These are phyloP conservation scores for Volucella zonaria DNA, from an alignment of 2,888 invertebrate genomes.

Conservation along the genomic window DNA sequence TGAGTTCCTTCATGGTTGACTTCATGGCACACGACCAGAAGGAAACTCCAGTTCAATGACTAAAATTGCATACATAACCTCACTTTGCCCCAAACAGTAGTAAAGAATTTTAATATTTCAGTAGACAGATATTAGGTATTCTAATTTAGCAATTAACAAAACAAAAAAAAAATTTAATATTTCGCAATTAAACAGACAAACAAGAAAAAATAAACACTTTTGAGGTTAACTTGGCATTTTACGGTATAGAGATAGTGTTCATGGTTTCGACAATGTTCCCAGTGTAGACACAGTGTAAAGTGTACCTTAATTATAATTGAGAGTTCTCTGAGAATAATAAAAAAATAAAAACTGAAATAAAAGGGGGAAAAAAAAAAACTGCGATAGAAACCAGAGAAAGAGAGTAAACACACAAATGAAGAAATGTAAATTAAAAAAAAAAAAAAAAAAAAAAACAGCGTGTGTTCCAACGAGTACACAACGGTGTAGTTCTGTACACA, in stretches of 20 bases:
- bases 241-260: neutral
- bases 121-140: neutral
- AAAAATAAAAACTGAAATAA: conserved; percentile 36
- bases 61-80: neutral
- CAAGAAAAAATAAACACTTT: neutral
- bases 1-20: neutral
- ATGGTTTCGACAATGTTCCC: neutral
- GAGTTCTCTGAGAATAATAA: too few relatives aligned
- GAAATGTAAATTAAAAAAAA: conserved; percentile 50
- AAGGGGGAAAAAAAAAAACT: conserved; percentile 39
- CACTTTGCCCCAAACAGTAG: neutral
- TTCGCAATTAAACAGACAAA: neutral
- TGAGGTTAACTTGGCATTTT: conserved; percentile 12
- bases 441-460: conserved; percentile 39
- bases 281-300: too few relatives aligned
- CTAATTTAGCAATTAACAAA: neutral
- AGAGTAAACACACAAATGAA: conserved; percentile 41
- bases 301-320: too few relatives aligned
- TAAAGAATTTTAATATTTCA: conserved; percentile 6
- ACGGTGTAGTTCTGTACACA: conserved; percentile 59
- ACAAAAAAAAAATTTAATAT: neutral
- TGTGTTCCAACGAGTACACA: conserved; percentile 61
- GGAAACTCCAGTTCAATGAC: conserved; percentile 7
- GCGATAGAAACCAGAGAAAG: conserved; percentile 33
- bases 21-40: conserved; percentile 17